phyloP scores from a whole-genome alignment of 2,113 vertebrate species.

The Pantherophis guttatus region DNA sequence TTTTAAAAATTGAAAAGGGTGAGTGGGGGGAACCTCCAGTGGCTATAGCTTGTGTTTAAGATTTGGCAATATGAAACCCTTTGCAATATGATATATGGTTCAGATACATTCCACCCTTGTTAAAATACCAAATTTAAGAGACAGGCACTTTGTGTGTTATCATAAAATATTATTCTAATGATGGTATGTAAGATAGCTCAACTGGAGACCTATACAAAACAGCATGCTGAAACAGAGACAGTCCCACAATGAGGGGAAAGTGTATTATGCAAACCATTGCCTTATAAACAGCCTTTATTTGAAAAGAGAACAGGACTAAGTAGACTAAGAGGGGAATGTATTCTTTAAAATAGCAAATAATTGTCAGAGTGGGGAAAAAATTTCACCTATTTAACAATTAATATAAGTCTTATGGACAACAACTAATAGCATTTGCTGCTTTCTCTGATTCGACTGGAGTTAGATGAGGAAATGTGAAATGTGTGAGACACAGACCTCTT shows the following conservation, averaged over 20 bases:
- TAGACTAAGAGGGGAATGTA: background rate
- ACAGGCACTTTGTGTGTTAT: constrained; percentile 47
- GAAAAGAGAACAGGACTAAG: background rate
- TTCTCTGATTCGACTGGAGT: background rate
- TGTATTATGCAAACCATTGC: background rate
- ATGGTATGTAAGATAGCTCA: constrained; percentile 55
- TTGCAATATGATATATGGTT: constrained; percentile 54
- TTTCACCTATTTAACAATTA: background rate
- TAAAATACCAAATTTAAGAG: constrained; percentile 56
- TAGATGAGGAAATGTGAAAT: background rate
- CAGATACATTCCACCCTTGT: constrained; percentile 45
- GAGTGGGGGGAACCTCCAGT: background rate
- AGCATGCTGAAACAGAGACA: constrained; percentile 40
- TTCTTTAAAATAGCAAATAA: background rate
- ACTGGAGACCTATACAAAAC: constrained; percentile 46
- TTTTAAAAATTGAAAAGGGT: constrained; percentile 9
- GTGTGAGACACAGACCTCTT: background rate
- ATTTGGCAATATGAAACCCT: constrained; percentile 36
- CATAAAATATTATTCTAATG: constrained; percentile 61
- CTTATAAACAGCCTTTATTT: constrained; percentile 27
- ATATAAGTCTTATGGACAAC: background rate
- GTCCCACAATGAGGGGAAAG: constrained; percentile 14
- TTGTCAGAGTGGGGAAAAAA: constrained; percentile 10
- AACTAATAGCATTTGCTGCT: constrained; percentile 3
- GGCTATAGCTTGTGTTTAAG: constrained; percentile 44